Conservation (phyloP, 2,888 invertebrate genomes). For the Parascotia fuliginaria region DNA sequence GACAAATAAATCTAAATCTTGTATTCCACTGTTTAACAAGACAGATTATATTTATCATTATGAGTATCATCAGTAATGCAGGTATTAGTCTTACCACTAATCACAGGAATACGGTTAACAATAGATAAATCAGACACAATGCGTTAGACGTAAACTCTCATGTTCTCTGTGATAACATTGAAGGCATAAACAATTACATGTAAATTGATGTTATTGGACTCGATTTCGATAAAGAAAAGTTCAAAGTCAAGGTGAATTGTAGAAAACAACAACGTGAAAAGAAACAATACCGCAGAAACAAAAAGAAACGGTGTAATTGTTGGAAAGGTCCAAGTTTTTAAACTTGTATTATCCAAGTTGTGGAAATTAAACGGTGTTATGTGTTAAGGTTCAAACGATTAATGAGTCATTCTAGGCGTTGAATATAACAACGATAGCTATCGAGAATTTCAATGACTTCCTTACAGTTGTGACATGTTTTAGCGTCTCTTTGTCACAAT, state of each 20-base stretch:
- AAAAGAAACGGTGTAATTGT: background rate
- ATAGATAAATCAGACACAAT: conserved; percentile 20
- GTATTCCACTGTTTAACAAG: no score
- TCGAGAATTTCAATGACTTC: conserved; percentile 65
- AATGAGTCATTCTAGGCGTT: conserved; percentile 35
- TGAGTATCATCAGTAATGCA: no score
- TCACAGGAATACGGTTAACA: conserved; percentile 13
- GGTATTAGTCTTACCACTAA: background rate
- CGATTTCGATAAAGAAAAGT: conserved; percentile 30
- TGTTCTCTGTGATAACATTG: conserved; percentile 33
- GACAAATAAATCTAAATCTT: no score
- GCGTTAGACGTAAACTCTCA: conserved; percentile 9
- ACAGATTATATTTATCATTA: background rate
- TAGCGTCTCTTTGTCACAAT: conserved; percentile 27
- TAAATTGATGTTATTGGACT: conserved; percentile 32
- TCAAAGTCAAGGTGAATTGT: conserved; percentile 32
- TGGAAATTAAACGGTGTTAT: conserved; percentile 10
- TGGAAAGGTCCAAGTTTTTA: background rate
- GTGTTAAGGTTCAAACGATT: conserved; percentile 29
- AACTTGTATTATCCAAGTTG: conserved; percentile 6
- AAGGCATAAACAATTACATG: conserved; percentile 30
- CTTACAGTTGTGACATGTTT: conserved; percentile 43
- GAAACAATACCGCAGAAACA: background rate
- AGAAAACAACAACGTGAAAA: conserved; percentile 9
- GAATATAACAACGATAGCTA: conserved; percentile 30